phyloP scores from a whole-genome alignment of 35 echinoderm and acorn worm species.

The Diadema setosum region DNA sequence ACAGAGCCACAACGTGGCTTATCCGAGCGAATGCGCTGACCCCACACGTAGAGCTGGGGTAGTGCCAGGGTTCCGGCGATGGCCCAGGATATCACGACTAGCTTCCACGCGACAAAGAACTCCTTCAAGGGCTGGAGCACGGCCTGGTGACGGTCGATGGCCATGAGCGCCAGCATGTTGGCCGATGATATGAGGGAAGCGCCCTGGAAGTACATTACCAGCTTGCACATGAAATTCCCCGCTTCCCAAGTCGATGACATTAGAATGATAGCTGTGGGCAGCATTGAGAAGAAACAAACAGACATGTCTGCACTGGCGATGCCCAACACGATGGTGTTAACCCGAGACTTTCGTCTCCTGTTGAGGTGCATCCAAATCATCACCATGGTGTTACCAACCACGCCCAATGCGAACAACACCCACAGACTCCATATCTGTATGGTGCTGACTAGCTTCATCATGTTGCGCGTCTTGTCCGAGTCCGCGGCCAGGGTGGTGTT shows the following conservation, averaged over 20 bases:
- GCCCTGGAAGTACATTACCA: conserved; percentile 68
- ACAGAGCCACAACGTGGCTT: conserved; percentile 18
- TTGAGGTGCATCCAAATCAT: conserved; percentile 81
- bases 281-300: conserved; percentile 77
- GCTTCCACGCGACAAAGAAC: conserved; percentile 64
- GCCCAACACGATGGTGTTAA: conserved; percentile 78
- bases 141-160: conserved; percentile 78
- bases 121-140: conserved; percentile 78
- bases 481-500: neutral
- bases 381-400: conserved; percentile 69
- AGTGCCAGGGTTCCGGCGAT: conserved; percentile 45
- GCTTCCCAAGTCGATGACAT: conserved; percentile 11
- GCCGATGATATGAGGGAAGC: conserved; percentile 59
- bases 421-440: conserved; percentile 37
- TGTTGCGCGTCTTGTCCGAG: neutral
- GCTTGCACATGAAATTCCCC: conserved; percentile 59
- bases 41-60: conserved; percentile 78
- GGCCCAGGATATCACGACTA: conserved; percentile 61
- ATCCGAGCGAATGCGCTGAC: neutral
- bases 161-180: conserved; percentile 81
- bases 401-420: conserved; percentile 68
- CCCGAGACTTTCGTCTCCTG: conserved; percentile 54
- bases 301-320: conserved; percentile 78
- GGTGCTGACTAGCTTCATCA: neutral
- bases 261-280: conserved; percentile 40